phyloP scores from a whole-genome alignment of 1,140 invertebrate species.

The Harpegnathos saltator region DNA sequence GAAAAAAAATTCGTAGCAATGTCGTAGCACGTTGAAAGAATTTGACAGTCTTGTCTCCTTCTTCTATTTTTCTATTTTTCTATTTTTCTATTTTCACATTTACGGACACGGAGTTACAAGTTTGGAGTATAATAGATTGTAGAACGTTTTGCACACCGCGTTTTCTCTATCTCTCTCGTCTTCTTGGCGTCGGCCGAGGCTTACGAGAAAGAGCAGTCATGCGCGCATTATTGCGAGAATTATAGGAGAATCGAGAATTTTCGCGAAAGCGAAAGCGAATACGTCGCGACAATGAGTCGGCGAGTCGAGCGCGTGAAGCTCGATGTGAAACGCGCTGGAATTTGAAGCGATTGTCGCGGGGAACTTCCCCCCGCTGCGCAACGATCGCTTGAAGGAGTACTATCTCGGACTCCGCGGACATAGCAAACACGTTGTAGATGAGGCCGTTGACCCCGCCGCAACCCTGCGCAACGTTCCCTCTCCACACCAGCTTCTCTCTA shows the following conservation, averaged over 20 bases:
- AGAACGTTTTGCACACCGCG: not conserved
- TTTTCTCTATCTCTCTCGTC: too few species aligned
- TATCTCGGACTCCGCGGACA: constrained; percentile 30
- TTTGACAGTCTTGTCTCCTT: too few species aligned
- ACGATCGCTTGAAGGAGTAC: not conserved
- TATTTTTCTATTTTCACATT: too few species aligned
- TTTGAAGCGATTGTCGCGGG: too few species aligned
- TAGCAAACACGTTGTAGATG: constrained; percentile 17
- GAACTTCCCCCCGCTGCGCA: not conserved
- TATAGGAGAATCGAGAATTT: not conserved
- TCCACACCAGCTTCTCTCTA: constrained; percentile 13
- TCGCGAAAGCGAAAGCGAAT: not conserved
- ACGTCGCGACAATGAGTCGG: not conserved
- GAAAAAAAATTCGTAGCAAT: too few species aligned
- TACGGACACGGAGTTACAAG: too few species aligned
- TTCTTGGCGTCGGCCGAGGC: not conserved
- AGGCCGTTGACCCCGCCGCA: not conserved
- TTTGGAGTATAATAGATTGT: too few species aligned
- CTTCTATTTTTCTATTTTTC: too few species aligned
- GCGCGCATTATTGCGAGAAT: constrained; percentile 19
- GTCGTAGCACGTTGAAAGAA: too few species aligned
- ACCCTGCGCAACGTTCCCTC: not conserved
- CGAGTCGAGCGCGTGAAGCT: not conserved
- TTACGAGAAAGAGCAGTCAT: not conserved
- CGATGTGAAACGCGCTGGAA: constrained; percentile 3